A percentile compares a stretch with the other conserved stretches of the same genome.
These are phyloP conservation scores for Strongylocentrotus purpuratus DNA, from an alignment of 35 echinoderm and acorn worm genomes.

Conservation along the genomic window DNA sequence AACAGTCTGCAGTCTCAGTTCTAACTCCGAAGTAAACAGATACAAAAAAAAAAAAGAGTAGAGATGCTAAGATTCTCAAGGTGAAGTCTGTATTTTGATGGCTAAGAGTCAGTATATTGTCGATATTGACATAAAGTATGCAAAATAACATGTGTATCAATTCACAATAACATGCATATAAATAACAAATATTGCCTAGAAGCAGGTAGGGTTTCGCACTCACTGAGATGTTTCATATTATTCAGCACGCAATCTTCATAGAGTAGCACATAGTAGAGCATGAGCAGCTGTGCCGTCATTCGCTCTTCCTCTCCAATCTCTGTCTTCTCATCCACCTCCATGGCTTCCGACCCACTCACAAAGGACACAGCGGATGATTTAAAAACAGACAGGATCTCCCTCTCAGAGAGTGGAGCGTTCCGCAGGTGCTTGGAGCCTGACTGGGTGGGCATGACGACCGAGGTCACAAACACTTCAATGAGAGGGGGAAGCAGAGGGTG, in stretches of 20 bases:
- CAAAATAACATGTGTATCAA: too few species aligned
- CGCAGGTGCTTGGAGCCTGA: slow-evolving; percentile 68
- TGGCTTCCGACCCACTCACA: slow-evolving; percentile 40
- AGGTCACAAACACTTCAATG: slow-evolving; percentile 88
- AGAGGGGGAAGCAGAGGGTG: slow-evolving; percentile 91
- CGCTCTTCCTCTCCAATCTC: slow-evolving; percentile 32
- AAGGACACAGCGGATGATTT: slow-evolving; percentile 66
- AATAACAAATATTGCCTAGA: background rate
- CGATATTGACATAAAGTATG: too few species aligned
- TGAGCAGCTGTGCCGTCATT: slow-evolving; percentile 85
- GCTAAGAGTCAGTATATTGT: too few species aligned
- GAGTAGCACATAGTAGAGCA: slow-evolving; percentile 93
- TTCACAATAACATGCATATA: background rate
- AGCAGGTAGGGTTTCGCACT: slow-evolving; percentile 13
- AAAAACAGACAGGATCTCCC: slow-evolving; percentile 93
- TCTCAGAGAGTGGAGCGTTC: slow-evolving; percentile 82
- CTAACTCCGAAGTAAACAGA: too few species aligned
- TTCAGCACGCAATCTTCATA: slow-evolving; percentile 96
- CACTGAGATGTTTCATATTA: slow-evolving; percentile 86
- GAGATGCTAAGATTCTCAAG: too few species aligned
- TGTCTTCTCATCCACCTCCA: slow-evolving; percentile 43
- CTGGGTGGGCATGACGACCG: slow-evolving; percentile 79
- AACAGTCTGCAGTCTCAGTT: too few species aligned
- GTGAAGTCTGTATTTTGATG: too few species aligned
- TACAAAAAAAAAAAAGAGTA: too few species aligned